Conservation (phyloP, 2,797 vertebrate species). For the Mareca penelope region DNA sequence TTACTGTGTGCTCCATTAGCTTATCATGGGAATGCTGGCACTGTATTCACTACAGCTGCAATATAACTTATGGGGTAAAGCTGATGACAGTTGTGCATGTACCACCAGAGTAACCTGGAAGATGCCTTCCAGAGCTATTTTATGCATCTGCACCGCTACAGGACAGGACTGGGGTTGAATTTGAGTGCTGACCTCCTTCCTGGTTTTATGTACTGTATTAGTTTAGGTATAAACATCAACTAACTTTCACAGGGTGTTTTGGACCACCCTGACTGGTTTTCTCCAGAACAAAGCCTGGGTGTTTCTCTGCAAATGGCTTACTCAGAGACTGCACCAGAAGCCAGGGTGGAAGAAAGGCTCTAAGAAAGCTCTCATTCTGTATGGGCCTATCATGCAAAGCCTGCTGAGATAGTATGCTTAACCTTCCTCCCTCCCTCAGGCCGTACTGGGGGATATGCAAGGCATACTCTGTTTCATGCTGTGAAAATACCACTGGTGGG, state of each 20-base stretch:
- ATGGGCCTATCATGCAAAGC: neutral
- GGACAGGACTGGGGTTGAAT: neutral
- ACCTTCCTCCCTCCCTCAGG: constrained; percentile 8
- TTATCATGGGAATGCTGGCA: neutral
- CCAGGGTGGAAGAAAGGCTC: neutral
- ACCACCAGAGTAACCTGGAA: neutral
- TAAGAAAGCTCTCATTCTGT: neutral
- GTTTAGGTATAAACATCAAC: neutral
- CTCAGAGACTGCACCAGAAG: neutral
- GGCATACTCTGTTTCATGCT: neutral
- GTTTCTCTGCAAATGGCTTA: neutral
- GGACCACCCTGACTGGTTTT: neutral
- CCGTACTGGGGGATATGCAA: neutral
- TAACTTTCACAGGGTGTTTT: neutral
- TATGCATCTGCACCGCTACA: neutral
- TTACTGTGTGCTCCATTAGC: neutral
- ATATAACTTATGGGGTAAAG: neutral
- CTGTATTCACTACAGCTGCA: neutral
- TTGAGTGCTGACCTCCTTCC: neutral
- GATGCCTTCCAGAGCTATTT: neutral
- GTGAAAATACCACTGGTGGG: neutral
- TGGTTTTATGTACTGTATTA: neutral
- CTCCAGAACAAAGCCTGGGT: neutral
- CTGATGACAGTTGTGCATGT: neutral
- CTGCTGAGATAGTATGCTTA: neutral